Base-by-base conservation (phyloP, 1,140 invertebrate species). In the Paraescarpia echinospica region DNA sequence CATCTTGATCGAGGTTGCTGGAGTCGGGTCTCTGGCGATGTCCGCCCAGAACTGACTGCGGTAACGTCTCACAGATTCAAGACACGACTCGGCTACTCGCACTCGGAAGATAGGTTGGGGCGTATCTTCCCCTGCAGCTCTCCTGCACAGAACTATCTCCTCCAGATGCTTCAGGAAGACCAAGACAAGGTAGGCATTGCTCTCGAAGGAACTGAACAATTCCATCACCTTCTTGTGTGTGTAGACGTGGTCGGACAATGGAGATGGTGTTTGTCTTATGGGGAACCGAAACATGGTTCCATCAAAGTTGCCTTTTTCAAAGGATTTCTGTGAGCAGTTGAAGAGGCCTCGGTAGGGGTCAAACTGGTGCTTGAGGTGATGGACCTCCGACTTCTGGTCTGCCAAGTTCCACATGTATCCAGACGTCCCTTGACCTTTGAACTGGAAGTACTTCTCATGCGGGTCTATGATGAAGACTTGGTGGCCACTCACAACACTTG, bases 381-480 rank as follows among this genome's bases (percentile, higher is more conserved):
- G 33, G 1, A 91, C 41, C 33, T 90, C 59, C 22, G 0, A 27
- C 59, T 77, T 77, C 2, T 77, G 59, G 14, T 77, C n/a, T 22
- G 77, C 59, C 92, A 92, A 48, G 92, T 94, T 34, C 93, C 92
- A 92, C 31, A 33, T 91, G 92, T 93, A 93, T 22, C 92, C 92
- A 2, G 93, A 93, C 22, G 91, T 92, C 33, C 41, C 33, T 12
- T 34, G 22, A n/a, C 93, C 93, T 59, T 93, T 14, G 35, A 90
- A 12, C 33, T 93, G 5, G 51, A 93, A 93, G 92, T 88, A 93
- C 31, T 89, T 90, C 51, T 94, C 93, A 77, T 95, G 94, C 1
- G 95, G 95, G 92, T 95, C 94, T 34, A 95, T 93, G n/a, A 95
- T 93, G 9, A 94, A 92, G 18, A 95, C n/a, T 27, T 92, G 91